phyloP scores from a whole-genome alignment of 2,797 vertebrate species.

The Lophius americanus region DNA sequence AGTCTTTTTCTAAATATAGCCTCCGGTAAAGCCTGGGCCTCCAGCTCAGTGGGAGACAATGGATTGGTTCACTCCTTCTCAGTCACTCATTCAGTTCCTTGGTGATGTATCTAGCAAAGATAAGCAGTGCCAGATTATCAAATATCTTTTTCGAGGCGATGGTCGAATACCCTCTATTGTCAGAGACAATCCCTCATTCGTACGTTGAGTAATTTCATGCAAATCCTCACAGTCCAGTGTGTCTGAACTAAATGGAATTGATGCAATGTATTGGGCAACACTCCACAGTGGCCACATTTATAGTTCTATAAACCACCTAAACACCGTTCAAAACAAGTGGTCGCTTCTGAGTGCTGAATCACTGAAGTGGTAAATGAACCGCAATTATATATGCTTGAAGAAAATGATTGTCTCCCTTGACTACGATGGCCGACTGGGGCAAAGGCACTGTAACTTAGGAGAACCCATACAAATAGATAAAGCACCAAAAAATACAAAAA shows the following conservation, averaged over 20 bases:
- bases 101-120: slow-evolving; percentile 48
- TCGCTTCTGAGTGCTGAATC: neutral
- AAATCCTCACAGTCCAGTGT: slow-evolving; percentile 64
- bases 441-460: too few relatives aligned
- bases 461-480: too few relatives aligned
- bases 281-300: slow-evolving; percentile 33
- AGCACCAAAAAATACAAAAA: too few relatives aligned
- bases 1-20: slow-evolving; percentile 44
- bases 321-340: slow-evolving; percentile 47
- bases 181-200: slow-evolving; percentile 47
- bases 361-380: slow-evolving; percentile 18
- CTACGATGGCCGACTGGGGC: too few relatives aligned
- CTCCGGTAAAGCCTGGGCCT: slow-evolving; percentile 42
- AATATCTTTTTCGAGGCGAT: slow-evolving; percentile 58
- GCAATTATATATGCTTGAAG: slow-evolving; percentile 5
- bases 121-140: slow-evolving; percentile 65
- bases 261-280: slow-evolving; percentile 52
- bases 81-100: slow-evolving; percentile 35
- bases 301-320: slow-evolving; percentile 32
- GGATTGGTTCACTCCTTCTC: slow-evolving; percentile 37
- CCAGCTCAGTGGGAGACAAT: slow-evolving; percentile 59
- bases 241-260: slow-evolving; percentile 42
- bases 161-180: slow-evolving; percentile 58
- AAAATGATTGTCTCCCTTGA: neutral
- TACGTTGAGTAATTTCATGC: slow-evolving; percentile 68